Conservation (phyloP, 2,113 vertebrate genomes). For the Pangasianodon gigas region DNA sequence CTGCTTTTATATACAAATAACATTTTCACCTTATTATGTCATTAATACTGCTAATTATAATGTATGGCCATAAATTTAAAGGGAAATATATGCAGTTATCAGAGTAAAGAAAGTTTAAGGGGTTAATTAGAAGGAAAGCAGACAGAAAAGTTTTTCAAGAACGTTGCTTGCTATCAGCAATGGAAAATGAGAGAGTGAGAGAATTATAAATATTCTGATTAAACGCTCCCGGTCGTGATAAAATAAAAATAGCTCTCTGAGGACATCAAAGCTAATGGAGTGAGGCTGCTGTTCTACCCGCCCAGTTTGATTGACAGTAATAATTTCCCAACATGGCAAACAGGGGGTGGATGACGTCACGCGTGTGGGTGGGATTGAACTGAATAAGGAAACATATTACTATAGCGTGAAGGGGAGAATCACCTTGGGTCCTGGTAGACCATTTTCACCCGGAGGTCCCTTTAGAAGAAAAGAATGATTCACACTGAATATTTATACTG, state of each 20-base stretch:
- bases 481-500: neutral
- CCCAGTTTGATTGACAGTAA: conserved; percentile 54
- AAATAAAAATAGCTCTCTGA: conserved; percentile 63
- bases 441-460: conserved; percentile 79
- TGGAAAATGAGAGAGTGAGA: conserved; percentile 50
- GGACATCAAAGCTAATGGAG: conserved; percentile 66
- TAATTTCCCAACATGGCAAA: conserved; percentile 51
- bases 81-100: neutral
- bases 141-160: neutral
- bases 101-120: neutral
- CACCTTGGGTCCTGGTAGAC: conserved; percentile 74
- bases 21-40: neutral
- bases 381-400: conserved; percentile 14
- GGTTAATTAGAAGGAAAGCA: neutral
- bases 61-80: neutral
- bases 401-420: conserved; percentile 21
- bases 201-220: conserved; percentile 67
- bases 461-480: conserved; percentile 37
- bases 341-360: conserved; percentile 53
- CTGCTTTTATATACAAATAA: neutral
- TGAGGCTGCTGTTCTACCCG: conserved; percentile 27
- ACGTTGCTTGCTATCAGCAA: neutral
- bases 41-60: neutral
- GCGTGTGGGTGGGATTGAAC: conserved; percentile 36
- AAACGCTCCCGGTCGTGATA: conserved; percentile 56